These are phyloP conservation scores for Macropodus opercularis DNA, from an alignment of 2,797 vertebrate species.

Conservation along the genomic window DNA sequence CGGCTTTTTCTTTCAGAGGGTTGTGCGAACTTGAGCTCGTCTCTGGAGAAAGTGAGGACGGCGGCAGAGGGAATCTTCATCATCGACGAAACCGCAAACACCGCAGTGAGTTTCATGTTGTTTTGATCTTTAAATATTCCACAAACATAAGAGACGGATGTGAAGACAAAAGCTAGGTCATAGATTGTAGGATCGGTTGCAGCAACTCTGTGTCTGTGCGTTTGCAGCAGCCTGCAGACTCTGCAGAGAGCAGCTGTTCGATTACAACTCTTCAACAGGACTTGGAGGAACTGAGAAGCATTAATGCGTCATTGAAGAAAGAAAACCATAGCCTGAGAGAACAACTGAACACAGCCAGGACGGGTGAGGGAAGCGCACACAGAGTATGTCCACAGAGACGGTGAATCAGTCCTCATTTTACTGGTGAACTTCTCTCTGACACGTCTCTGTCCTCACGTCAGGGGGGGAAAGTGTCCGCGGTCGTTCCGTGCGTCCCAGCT, in stretches of 20 bases:
- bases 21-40: slow-evolving; percentile 75
- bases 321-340: slow-evolving; percentile 85
- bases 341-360: slow-evolving; percentile 70
- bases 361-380: slow-evolving; percentile 60
- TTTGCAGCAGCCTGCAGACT: slow-evolving; percentile 50
- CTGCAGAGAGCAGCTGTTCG: slow-evolving; percentile 62
- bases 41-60: slow-evolving; percentile 69
- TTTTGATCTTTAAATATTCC: not conserved
- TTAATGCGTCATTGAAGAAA: slow-evolving; percentile 82
- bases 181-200: too few relatives aligned
- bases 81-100: slow-evolving; percentile 76
- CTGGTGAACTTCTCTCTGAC: not conserved
- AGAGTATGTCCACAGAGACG: too few relatives aligned
- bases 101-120: slow-evolving; percentile 58
- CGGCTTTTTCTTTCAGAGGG: slow-evolving; percentile 77
- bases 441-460: slow-evolving; percentile 30
- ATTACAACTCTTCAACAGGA: slow-evolving; percentile 80
- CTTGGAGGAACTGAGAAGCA: slow-evolving; percentile 80
- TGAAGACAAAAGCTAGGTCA: too few relatives aligned
- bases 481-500: slow-evolving; percentile 73
- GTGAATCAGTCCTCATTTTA: too few relatives aligned
- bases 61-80: slow-evolving; percentile 81
- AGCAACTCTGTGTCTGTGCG: slow-evolving; percentile 23
- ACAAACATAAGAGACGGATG: not conserved
- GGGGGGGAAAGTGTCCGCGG: slow-evolving; percentile 59